Base-by-base conservation (phyloP, 2,888 invertebrate genomes). In the Patella depressa region DNA sequence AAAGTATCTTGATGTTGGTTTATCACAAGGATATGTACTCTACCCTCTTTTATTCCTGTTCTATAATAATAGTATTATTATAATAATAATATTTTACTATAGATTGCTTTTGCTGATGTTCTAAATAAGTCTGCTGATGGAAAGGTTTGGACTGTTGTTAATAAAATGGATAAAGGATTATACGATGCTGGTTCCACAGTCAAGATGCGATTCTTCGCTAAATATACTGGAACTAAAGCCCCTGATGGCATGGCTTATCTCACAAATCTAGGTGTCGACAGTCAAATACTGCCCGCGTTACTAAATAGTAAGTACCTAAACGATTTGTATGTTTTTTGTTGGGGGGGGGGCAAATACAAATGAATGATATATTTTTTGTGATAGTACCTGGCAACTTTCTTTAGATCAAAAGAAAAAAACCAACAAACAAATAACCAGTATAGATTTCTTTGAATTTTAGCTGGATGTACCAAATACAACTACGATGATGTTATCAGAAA, bases 401-500 rank as follows among this genome's bases (percentile, higher is more conserved):
- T 45, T 45, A 45, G 9, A 45, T 45, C 45, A 45, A 9, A 45
- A 9, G 9, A 7, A 7, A 45, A 65, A 65, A 19, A 65, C 0
- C 2, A 15, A 4, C 12, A 1, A 19, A 65, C 0, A 9, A 15
- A 4, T 24, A 1, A 24, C 12, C 11, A 65, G 12, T 24, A 5
- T 9, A 12, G 1, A 24, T 65, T 45, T 45, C 9, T 7, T 7
- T 45, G 45, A 45, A 45, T 45, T 45, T 45, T 45, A 65, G 75
- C n/a, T 45, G 45, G 45, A 45, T 78, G 77, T n/a, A 82, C 82
- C 34, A 84, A 84, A 70, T 85, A 85, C 76, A 83, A 85, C 78
- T 87, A 86, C 55, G 85, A 82, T 29, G 88, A 89, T 53, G 85
- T 86, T 9, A 81, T 89, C 14, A 79, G 80, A 72, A 88, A 88